Conservation (phyloP, 2,113 vertebrate species). For the Lophura nycthemera region DNA sequence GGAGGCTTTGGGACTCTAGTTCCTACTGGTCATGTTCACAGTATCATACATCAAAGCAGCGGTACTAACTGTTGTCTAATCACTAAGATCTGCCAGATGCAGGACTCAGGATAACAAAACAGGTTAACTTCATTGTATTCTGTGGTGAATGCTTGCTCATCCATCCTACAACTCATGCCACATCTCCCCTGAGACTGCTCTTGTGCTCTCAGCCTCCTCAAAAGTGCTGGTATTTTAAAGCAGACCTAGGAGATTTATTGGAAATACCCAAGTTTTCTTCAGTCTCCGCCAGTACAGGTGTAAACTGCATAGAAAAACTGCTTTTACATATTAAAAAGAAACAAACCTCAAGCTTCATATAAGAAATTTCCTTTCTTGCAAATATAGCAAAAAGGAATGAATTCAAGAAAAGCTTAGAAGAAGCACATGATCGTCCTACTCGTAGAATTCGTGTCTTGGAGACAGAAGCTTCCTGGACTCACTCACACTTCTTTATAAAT, state of each 20-base stretch:
- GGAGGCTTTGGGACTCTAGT: neutral
- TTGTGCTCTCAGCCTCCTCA: neutral
- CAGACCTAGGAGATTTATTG: neutral
- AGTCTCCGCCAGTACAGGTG: neutral
- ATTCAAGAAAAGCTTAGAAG: neutral
- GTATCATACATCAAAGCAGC: neutral
- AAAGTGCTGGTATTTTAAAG: neutral
- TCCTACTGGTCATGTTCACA: neutral
- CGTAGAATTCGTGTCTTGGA: neutral
- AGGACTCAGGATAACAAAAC: neutral
- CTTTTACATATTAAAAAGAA: accelerated
- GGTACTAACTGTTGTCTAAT: neutral
- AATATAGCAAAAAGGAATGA: neutral
- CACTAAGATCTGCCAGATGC: neutral
- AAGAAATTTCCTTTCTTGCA: neutral
- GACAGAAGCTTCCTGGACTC: neutral
- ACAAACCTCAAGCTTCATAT: accelerated
- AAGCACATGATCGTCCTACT: accelerated
- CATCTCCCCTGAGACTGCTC: neutral
- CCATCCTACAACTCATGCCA: neutral
- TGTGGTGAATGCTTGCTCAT: neutral
- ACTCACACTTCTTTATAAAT: neutral
- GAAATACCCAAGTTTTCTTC: neutral
- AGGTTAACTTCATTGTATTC: neutral
- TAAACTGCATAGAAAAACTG: neutral